These are phyloP conservation scores for Cherax quadricarinatus DNA, from an alignment of 1,140 invertebrate species.

Conservation along the genomic window DNA sequence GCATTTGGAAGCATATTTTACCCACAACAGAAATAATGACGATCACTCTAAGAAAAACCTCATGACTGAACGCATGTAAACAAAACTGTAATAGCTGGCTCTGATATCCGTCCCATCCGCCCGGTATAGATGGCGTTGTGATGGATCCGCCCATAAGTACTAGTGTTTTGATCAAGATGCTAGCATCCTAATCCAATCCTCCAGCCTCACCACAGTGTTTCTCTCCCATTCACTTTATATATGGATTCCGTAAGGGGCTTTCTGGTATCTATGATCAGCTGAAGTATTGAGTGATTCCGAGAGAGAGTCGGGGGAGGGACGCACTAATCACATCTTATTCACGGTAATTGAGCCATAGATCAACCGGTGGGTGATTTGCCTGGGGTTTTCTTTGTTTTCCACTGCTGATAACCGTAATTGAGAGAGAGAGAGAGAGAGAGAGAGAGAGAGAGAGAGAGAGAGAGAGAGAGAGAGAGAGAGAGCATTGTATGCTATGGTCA, in stretches of 20 bases:
- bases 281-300: neutral
- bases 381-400: neutral
- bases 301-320: neutral
- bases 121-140: neutral
- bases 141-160: neutral
- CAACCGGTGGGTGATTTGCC: neutral
- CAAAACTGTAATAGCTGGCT: too few species aligned
- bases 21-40: too few species aligned
- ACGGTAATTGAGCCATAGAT: neutral
- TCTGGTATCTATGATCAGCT: neutral
- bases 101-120: too few species aligned
- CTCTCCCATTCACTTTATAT: neutral
- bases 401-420: too few species aligned
- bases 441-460: too few species aligned
- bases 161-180: neutral
- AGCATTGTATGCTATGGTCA: too few species aligned
- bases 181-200: neutral
- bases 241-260: neutral
- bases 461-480: too few species aligned
- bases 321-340: neutral
- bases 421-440: too few species aligned
- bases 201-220: neutral
- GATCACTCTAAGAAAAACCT: too few species aligned
- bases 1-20: too few species aligned
- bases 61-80: too few species aligned